Conservation (phyloP, 2,888 invertebrate species). For the Dysmachus trigonus region DNA sequence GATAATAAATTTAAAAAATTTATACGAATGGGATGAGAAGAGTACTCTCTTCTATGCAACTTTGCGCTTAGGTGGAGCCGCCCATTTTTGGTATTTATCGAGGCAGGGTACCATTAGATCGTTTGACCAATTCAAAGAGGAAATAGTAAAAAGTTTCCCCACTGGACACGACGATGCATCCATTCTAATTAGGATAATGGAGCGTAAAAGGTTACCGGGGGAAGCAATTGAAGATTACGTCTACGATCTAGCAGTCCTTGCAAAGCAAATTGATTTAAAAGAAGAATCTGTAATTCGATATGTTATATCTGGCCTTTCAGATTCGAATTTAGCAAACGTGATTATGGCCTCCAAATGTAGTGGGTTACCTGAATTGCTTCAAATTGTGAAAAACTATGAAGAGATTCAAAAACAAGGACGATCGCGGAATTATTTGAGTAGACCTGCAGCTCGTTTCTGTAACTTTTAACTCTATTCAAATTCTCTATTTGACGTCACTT, state of each 20-base stretch:
- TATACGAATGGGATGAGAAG: background rate
- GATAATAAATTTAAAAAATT: background rate
- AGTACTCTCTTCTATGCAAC: slow-evolving; percentile 50
- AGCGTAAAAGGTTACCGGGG: background rate
- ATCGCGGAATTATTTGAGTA: background rate
- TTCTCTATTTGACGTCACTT: too few relatives aligned
- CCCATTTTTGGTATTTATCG: slow-evolving; percentile 52
- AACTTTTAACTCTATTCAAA: too few relatives aligned
- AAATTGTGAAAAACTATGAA: background rate
- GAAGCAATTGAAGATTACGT: background rate
- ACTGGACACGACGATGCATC: background rate
- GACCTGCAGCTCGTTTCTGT: too few relatives aligned
- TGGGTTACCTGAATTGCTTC: background rate
- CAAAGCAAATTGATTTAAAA: background rate
- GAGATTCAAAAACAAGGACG: background rate
- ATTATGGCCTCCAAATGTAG: background rate
- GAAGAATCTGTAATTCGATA: background rate
- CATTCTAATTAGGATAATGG: background rate
- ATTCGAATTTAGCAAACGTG: background rate
- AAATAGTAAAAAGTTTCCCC: slow-evolving; percentile 47
- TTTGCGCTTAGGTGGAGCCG: slow-evolving; percentile 51
- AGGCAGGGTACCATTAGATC: slow-evolving; percentile 48
- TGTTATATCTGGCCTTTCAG: background rate
- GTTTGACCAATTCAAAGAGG: slow-evolving; percentile 51
- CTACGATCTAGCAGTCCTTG: background rate